phyloP scores from a whole-genome alignment of 2,113 vertebrate species.

The Physeter macrocephalus region DNA sequence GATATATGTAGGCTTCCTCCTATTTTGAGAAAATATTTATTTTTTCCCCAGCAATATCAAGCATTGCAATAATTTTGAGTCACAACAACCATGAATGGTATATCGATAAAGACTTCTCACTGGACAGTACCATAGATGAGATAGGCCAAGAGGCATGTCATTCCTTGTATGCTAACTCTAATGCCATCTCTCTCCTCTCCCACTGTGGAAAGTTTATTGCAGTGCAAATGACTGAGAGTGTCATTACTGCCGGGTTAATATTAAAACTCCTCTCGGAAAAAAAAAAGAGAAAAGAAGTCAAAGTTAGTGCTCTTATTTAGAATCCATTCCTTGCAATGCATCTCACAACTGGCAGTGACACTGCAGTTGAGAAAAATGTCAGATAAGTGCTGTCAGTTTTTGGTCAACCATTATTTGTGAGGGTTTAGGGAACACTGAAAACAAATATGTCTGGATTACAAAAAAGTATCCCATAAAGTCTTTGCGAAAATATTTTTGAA shows the following conservation, averaged over 20 bases:
- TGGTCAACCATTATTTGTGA: neutral
- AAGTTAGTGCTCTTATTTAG: neutral
- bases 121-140: neutral
- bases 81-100: neutral
- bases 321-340: neutral
- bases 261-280: neutral
- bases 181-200: neutral
- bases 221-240: neutral
- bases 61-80: neutral
- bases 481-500: neutral
- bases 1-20: neutral
- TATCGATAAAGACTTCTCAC: neutral
- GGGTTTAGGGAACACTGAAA: neutral
- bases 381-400: neutral
- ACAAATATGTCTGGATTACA: neutral
- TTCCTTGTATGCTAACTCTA: neutral
- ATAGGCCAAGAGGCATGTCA: neutral
- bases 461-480: neutral
- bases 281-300: neutral
- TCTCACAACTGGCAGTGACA: neutral
- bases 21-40: neutral
- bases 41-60: neutral
- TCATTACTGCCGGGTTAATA: neutral
- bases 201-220: neutral
- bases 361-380: neutral